phyloP scores from a whole-genome alignment of 2,797 vertebrate genomes.

The Xenentodon cancila region DNA sequence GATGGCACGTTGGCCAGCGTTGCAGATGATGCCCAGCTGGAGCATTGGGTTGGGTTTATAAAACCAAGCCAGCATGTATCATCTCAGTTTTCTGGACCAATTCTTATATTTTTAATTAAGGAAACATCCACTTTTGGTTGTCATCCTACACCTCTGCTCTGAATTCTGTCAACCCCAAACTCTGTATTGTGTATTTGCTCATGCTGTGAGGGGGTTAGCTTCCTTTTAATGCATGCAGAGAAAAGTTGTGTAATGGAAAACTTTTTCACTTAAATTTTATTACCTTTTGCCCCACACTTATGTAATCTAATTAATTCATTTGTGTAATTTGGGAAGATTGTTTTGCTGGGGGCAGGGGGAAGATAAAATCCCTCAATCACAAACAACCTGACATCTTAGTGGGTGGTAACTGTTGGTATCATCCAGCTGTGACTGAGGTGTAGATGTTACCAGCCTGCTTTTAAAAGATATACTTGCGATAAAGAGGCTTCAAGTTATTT shows the following conservation, averaged over 20 bases:
- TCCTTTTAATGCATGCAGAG: slow-evolving; percentile 19
- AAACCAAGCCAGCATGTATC: slow-evolving; percentile 43
- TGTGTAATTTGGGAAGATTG: neutral
- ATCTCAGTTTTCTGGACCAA: slow-evolving; percentile 45
- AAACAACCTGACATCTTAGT: slow-evolving; percentile 3
- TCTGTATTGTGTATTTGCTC: slow-evolving; percentile 30
- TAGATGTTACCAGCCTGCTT: neutral
- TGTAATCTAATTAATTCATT: slow-evolving; percentile 1
- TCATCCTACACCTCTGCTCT: slow-evolving; percentile 10
- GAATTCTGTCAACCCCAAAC: neutral
- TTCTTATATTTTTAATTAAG: slow-evolving; percentile 52
- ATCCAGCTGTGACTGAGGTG: slow-evolving; percentile 6
- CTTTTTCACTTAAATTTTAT: slow-evolving; percentile 23
- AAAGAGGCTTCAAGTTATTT: no score
- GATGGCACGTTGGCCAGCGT: slow-evolving; percentile 65
- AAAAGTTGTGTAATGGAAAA: slow-evolving; percentile 37
- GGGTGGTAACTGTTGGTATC: neutral
- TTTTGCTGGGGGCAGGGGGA: neutral
- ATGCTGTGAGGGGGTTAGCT: slow-evolving; percentile 19
- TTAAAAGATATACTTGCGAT: no score
- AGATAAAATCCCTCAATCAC: neutral
- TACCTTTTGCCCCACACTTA: neutral
- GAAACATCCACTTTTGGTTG: slow-evolving; percentile 23
- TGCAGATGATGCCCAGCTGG: slow-evolving; percentile 62
- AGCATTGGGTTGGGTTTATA: slow-evolving; percentile 44